phyloP scores from a whole-genome alignment of 2,888 invertebrate genomes.

The Drosophila tripunctata region DNA sequence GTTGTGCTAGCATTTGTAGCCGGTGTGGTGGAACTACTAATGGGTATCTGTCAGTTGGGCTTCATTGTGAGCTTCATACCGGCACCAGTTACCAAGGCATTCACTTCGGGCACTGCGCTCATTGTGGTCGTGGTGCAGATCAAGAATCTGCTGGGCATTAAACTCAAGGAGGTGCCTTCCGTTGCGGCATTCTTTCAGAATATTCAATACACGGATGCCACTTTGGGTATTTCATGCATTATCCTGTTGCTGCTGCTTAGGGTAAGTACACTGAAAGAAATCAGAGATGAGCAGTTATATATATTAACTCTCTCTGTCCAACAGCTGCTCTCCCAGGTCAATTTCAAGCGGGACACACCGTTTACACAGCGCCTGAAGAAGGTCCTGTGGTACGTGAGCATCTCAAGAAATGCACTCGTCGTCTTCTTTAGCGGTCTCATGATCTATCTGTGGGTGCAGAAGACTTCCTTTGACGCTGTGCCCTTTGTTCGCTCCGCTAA shows the following conservation, averaged over 20 bases:
- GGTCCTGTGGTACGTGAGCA: slow-evolving; percentile 89
- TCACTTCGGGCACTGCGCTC: slow-evolving; percentile 92
- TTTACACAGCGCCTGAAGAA: slow-evolving; percentile 84
- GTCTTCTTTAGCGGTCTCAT: slow-evolving; percentile 88
- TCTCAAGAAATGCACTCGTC: slow-evolving; percentile 91
- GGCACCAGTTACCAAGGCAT: slow-evolving; percentile 92
- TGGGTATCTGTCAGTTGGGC: slow-evolving; percentile 93
- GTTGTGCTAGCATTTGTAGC: slow-evolving; percentile 91
- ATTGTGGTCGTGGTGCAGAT: slow-evolving; percentile 91
- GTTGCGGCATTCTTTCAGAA: slow-evolving; percentile 85
- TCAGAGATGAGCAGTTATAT: no score
- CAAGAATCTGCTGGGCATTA: slow-evolving; percentile 90
- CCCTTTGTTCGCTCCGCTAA: slow-evolving; percentile 88
- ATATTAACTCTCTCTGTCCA: not conserved
- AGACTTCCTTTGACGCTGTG: slow-evolving; percentile 83
- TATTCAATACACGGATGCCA: slow-evolving; percentile 87
- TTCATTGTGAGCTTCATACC: slow-evolving; percentile 94
- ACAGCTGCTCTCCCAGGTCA: slow-evolving; percentile 74
- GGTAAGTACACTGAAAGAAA: slow-evolving; percentile 85
- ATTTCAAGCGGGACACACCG: slow-evolving; percentile 64
- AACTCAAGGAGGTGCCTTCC: slow-evolving; percentile 83
- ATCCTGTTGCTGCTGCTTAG: slow-evolving; percentile 87
- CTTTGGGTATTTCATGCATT: slow-evolving; percentile 88
- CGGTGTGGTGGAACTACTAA: slow-evolving; percentile 90
- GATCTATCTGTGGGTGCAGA: slow-evolving; percentile 85